These are phyloP conservation scores for Halcyon senegalensis DNA, from an alignment of 2,113 vertebrate genomes.

Conservation along the genomic window DNA sequence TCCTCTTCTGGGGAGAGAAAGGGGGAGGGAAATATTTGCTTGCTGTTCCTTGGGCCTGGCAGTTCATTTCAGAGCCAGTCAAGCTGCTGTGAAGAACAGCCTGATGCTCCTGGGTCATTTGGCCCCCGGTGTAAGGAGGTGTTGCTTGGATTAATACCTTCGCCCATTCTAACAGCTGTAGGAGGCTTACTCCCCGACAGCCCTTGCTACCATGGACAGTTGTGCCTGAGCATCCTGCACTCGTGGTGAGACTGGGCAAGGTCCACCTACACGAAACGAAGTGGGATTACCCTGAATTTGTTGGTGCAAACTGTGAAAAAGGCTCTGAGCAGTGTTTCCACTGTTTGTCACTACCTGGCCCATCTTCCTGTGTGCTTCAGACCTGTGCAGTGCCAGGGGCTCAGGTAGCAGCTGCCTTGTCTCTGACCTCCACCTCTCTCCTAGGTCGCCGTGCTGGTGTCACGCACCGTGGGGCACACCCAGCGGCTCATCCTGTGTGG, in stretches of 20 bases:
- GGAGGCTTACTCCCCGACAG: neutral
- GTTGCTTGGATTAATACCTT: neutral
- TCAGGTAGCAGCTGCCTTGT: neutral
- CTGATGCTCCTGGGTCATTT: neutral
- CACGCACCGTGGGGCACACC: constrained; percentile 91
- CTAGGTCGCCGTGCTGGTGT: constrained; percentile 91
- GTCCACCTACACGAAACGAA: neutral
- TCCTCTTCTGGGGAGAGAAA: neutral
- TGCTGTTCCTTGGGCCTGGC: neutral
- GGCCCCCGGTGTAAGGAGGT: neutral
- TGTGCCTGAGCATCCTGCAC: neutral
- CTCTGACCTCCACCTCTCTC: neutral
- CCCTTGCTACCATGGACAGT: neutral
- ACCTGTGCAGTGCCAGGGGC: neutral
- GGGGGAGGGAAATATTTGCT: neutral
- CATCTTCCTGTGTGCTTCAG: neutral
- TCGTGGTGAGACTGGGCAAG: neutral
- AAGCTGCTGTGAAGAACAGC: neutral
- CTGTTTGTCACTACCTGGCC: neutral
- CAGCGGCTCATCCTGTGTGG: constrained; percentile 93
- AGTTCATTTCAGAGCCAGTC: neutral
- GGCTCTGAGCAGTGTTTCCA: neutral
- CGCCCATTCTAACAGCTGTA: neutral
- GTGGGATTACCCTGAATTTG: neutral
- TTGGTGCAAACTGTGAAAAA: neutral